Evolutionary conservation across 2,113 vertebrate genomes (phyloP).

Genomic region (Burhinus bistriatus): DNA sequence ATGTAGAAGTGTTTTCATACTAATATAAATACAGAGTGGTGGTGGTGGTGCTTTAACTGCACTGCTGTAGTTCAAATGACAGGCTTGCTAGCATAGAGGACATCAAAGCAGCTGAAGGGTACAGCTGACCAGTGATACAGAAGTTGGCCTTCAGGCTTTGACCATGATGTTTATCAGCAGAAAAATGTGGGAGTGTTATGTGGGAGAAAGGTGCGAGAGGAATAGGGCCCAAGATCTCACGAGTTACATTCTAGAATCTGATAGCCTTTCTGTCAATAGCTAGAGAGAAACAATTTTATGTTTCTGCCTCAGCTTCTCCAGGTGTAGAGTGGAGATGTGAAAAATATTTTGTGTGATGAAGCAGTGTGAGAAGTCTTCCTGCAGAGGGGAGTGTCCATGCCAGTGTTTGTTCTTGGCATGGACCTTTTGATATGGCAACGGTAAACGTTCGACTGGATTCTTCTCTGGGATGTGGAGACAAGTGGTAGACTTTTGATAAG

Average conservation of each 20-base stretch:
- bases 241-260: not conserved
- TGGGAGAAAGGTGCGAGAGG: not conserved
- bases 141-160: not conserved
- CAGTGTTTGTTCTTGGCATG: not conserved
- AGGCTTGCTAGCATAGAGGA: not conserved
- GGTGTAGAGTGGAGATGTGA: not conserved
- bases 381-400: not conserved
- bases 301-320: not conserved
- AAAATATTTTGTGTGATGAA: not conserved
- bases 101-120: not conserved
- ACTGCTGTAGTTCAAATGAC: not conserved
- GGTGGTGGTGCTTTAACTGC: not conserved
- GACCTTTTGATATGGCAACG: not conserved
- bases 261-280: not conserved
- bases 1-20: not conserved
- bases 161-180: not conserved
- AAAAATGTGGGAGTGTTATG: not conserved
- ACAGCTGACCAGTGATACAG: not conserved
- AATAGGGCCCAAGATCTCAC: not conserved
- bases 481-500: not conserved
- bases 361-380: not conserved
- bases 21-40: not conserved
- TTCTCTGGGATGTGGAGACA: not conserved
- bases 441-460: not conserved
- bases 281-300: rapidly evolving